Percentiles rank a stretch among this genome's conserved stretches.
Conservation (phyloP, 1,140 invertebrate species). For the Drosophila pruinosa region DNA sequence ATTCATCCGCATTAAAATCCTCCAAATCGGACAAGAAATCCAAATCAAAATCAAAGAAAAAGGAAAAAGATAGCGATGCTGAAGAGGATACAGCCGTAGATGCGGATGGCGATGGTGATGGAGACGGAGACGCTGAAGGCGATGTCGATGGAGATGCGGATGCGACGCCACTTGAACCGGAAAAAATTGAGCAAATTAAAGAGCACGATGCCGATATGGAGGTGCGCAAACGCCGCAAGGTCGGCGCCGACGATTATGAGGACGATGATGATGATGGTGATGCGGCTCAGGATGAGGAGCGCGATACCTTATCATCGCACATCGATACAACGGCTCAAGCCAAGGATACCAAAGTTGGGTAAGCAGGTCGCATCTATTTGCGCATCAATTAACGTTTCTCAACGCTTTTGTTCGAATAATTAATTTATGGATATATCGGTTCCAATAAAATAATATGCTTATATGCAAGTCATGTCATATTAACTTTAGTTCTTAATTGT, state of each 20-base stretch:
- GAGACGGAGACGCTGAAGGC: slow-evolving; percentile 51
- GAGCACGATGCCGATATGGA: slow-evolving; percentile 78
- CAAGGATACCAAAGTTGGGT: slow-evolving; percentile 73
- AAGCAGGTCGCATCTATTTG: slow-evolving; percentile 52
- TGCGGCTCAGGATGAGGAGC: neutral
- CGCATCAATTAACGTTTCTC: slow-evolving; percentile 41
- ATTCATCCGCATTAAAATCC: slow-evolving; percentile 41
- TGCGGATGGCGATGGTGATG: slow-evolving; percentile 57
- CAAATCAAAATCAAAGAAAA: slow-evolving; percentile 87
- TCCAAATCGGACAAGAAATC: slow-evolving; percentile 85
- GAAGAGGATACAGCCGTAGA: slow-evolving; percentile 73
- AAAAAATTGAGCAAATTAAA: slow-evolving; percentile 80
- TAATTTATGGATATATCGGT: slow-evolving; percentile 33
- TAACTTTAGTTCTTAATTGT: slow-evolving; percentile 67
- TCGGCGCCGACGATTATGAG: slow-evolving; percentile 68
- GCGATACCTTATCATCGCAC: neutral
- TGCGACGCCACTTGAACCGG: slow-evolving; percentile 60
- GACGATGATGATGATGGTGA: slow-evolving; percentile 60
- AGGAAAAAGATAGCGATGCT: slow-evolving; percentile 89
- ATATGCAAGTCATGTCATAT: slow-evolving; percentile 39
- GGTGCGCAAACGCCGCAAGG: slow-evolving; percentile 65
- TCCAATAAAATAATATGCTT: slow-evolving; percentile 33
- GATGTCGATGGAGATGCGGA: slow-evolving; percentile 66
- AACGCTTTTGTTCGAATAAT: slow-evolving; percentile 64
- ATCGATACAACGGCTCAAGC: slow-evolving; percentile 27